Evolutionary conservation across 2,113 vertebrate species (phyloP).

Genomic region (Dipodomys stephensi): DNA sequence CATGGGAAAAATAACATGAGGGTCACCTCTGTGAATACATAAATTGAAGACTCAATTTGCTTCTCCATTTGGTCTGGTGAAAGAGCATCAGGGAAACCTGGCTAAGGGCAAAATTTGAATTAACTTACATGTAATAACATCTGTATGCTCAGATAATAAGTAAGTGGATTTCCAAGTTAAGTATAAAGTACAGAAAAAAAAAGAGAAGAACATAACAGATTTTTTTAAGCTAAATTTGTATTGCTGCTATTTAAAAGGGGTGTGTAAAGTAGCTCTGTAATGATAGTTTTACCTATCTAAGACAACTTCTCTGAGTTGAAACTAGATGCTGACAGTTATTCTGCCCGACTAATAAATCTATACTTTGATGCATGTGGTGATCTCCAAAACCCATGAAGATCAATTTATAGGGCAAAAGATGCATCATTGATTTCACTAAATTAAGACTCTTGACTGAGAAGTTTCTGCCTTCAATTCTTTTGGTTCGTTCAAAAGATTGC

Average conservation of each 20-base stretch:
- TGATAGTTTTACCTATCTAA: neutral
- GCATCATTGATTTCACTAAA: neutral
- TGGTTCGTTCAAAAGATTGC: neutral
- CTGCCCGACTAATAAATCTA: neutral
- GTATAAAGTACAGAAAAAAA: neutral
- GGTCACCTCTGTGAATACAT: constrained; percentile 42
- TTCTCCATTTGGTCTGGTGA: neutral
- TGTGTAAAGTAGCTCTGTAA: neutral
- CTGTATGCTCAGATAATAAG: neutral
- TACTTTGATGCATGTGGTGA: fast-evolving
- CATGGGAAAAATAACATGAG: constrained; percentile 6
- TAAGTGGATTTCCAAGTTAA: neutral
- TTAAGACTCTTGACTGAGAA: neutral
- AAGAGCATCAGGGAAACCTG: neutral
- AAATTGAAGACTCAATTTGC: constrained; percentile 32
- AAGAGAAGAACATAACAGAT: neutral
- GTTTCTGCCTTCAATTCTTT: neutral
- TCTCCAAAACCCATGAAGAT: neutral
- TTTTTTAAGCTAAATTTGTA: neutral
- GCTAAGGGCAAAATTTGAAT: neutral
- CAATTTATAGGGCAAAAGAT: neutral
- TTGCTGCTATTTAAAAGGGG: neutral
- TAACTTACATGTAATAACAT: neutral
- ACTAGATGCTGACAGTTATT: neutral
- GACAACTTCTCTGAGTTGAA: neutral